phyloP scores from a whole-genome alignment of 1,140 invertebrate genomes.

The Heliothis subflexa region DNA sequence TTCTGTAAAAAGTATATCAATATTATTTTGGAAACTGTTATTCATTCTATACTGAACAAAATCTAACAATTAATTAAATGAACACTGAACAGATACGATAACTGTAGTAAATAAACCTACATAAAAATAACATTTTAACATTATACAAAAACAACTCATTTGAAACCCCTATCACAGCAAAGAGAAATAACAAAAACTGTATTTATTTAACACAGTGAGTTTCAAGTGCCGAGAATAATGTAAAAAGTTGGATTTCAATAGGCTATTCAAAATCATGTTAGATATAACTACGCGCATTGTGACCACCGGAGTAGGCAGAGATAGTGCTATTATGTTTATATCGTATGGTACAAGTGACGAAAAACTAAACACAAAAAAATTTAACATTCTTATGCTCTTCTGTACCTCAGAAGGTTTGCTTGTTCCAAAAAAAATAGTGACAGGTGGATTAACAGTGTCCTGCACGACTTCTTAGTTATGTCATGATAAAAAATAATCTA shows the following conservation, averaged over 20 bases:
- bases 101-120: neutral
- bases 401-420: no score
- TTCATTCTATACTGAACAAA: neutral
- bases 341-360: conserved; percentile 20
- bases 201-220: conserved; percentile 37
- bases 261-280: conserved; percentile 58
- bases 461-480: no score
- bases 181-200: conserved; percentile 2
- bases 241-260: conserved; percentile 61
- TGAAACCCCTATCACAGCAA: conserved; percentile 16
- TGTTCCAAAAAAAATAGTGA: no score
- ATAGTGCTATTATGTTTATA: conserved; percentile 53
- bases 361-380: neutral
- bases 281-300: conserved; percentile 57
- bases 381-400: no score
- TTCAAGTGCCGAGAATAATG: conserved; percentile 51
- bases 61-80: neutral
- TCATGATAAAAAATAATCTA: no score
- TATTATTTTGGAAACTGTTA: no score
- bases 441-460: no score
- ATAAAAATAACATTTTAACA: neutral
- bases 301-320: conserved; percentile 52
- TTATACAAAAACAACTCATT: conserved; percentile 8
- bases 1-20: no score
- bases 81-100: neutral